Conservation (phyloP, 2,113 vertebrate genomes). For the Nipponia nippon region DNA sequence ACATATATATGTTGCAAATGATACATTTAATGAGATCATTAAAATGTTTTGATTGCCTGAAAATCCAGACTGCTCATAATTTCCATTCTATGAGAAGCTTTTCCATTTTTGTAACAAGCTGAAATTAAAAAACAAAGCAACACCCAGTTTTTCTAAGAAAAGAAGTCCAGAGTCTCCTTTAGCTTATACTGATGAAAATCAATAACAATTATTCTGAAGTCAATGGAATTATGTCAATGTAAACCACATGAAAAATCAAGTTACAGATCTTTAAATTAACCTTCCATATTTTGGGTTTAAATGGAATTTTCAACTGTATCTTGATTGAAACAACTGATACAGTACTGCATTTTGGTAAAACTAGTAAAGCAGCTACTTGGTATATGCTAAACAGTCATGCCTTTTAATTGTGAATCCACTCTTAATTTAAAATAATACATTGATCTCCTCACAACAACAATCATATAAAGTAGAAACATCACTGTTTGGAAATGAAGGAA, state of each 20-base stretch:
- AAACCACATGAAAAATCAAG: not conserved
- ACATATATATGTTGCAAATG: not conserved
- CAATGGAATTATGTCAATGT: not conserved
- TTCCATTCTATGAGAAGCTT: slow-evolving; percentile 1
- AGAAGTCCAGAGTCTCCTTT: not conserved
- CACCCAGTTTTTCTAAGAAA: not conserved
- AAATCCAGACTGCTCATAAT: slow-evolving; percentile 32
- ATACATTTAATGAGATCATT: slow-evolving; percentile 29
- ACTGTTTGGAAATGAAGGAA: not conserved
- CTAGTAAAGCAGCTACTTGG: not conserved
- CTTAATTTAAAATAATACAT: not conserved
- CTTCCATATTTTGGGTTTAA: not conserved
- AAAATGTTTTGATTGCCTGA: slow-evolving; percentile 48
- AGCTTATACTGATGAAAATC: not conserved
- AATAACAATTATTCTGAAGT: not conserved
- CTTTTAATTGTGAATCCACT: not conserved
- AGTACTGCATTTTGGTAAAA: not conserved
- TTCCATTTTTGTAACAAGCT: not conserved
- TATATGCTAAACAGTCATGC: not conserved
- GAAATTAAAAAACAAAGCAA: not conserved
- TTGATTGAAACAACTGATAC: not conserved
- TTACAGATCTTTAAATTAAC: not conserved
- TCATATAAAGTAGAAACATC: not conserved
- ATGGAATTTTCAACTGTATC: not conserved
- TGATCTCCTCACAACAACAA: not conserved